phyloP scores from a whole-genome alignment of 1,140 invertebrate species.

The Acyrthosiphon pisum region DNA sequence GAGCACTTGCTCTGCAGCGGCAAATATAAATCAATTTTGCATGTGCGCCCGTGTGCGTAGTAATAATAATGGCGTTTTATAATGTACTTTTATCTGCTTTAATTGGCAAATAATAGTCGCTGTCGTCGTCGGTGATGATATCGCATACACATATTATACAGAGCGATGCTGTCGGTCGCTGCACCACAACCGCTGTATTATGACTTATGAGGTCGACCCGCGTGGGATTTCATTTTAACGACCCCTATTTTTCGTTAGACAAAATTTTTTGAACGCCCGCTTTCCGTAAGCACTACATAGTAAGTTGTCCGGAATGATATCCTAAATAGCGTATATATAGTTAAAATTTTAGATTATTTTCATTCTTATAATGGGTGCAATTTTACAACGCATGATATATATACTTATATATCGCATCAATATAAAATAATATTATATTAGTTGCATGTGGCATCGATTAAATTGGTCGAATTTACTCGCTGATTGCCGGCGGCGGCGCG shows the following conservation, averaged over 20 bases:
- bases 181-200: too few relatives aligned
- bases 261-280: background rate
- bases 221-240: background rate
- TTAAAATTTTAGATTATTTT: background rate
- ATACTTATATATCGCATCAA: too few relatives aligned
- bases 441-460: background rate
- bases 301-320: background rate
- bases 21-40: conserved; percentile 31
- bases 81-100: conserved; percentile 18
- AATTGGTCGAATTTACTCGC: background rate
- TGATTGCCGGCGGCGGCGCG: too few relatives aligned
- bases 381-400: background rate
- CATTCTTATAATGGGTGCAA: background rate
- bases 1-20: background rate
- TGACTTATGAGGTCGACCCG: too few relatives aligned
- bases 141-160: background rate
- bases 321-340: too few relatives aligned
- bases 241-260: background rate
- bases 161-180: background rate
- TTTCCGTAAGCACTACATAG: background rate
- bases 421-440: too few relatives aligned
- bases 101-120: conserved; percentile 11
- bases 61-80: conserved; percentile 11
- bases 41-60: background rate
- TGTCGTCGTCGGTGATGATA: background rate